Conservation (phyloP, 2,113 vertebrate species). For the Cheirogaleus medius region DNA sequence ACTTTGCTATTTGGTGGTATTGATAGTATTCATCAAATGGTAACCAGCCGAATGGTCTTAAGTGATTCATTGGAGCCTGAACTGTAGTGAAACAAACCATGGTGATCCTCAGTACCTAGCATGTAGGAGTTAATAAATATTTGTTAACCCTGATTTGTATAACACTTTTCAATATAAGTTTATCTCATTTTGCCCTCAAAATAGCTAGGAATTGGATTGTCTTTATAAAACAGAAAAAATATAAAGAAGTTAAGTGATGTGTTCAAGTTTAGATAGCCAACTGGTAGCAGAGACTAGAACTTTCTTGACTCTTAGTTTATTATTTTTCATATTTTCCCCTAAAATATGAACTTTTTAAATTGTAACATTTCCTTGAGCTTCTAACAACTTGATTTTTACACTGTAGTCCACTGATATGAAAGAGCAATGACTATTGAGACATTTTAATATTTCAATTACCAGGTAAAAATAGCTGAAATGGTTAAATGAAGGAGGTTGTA, state of each 20-base stretch:
- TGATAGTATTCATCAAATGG: background rate
- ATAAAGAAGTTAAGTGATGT: background rate
- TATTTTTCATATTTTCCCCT: background rate
- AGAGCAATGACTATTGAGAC: background rate
- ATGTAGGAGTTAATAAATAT: background rate
- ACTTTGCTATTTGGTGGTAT: background rate
- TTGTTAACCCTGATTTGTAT: background rate
- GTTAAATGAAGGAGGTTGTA: background rate
- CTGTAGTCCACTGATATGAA: background rate
- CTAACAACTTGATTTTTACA: conserved; percentile 16
- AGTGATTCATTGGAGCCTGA: background rate
- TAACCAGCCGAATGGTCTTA: background rate
- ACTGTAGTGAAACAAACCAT: background rate
- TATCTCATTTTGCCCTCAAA: background rate
- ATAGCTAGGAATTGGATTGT: background rate
- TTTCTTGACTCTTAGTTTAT: background rate
- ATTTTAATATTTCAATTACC: background rate
- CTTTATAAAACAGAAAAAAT: conserved; percentile 7
- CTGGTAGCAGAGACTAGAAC: background rate
- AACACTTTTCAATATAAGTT: background rate
- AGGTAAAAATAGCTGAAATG: background rate
- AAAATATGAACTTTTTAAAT: background rate
- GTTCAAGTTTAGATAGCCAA: background rate
- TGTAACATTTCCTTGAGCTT: conserved; percentile 9
- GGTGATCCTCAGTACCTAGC: background rate